Base-by-base conservation (phyloP, 1,140 invertebrate species). In the Zaprionus taronus region DNA sequence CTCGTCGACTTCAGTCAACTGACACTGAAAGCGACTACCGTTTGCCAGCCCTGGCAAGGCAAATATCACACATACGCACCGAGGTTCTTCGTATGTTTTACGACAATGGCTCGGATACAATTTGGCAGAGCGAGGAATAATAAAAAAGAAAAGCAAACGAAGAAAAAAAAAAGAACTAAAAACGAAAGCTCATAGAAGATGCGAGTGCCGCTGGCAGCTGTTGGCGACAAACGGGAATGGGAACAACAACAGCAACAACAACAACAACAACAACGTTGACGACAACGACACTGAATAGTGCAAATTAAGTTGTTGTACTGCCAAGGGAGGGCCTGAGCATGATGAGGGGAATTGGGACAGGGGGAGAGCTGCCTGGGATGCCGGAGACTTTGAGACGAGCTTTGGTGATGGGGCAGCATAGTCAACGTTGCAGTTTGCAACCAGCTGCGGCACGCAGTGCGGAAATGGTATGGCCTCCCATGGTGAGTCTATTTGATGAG, bases 61-160 rank as follows among this genome's bases (percentile, higher is more conserved):
- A 73, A 78, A 85, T 84, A 81, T 85, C 62, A 81, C 75, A 75
- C 79, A 84, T 85, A 81, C 76, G 81, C 81, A 83, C 81, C 76
- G 81, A 62, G 78, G 73, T 61, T 70, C 73, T 47, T 73, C 72
- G 70, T 70, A 89, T 89, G 77, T 89, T 86, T 86, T 89, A 89
- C 84, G 83, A 86, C 83, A 86, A 86, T 89, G 82, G 79, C 77
- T 72, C 66, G 80, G 84, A 89, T 86, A 89, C 83, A 86, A 86
- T 86, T 86, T 89, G 83, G 84, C 83, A 89, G 80, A 83, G 83
- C 77, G 64, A 80, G 58, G 57, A 72, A 86, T 67, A 85, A 85
- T 85, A 85, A 64, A 69, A 69, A 63, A 47, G 53, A 15, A 36
- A 55, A 28, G 22, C 2, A 14, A 4, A 58, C n/a, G 47, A 57